These are phyloP conservation scores for Micronycteris hirsuta DNA, from an alignment of 2,113 vertebrate species.

Conservation along the genomic window DNA sequence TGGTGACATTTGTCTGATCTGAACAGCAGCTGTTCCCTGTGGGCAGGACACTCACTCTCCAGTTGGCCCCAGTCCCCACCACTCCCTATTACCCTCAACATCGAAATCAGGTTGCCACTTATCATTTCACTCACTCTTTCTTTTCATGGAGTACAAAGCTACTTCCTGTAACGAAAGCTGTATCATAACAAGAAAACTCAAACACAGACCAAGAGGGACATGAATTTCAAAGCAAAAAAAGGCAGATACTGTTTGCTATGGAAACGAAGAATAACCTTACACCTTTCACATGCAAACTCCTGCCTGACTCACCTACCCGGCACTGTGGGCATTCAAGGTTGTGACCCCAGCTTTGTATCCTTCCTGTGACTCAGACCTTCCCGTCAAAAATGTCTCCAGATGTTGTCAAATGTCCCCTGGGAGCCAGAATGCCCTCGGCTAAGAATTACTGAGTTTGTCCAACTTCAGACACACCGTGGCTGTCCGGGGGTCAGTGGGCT, in stretches of 20 bases:
- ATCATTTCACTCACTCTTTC: not conserved
- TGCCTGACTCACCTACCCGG: not conserved
- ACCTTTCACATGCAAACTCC: not conserved
- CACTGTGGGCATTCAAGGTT: not conserved
- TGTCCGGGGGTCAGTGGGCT: not conserved
- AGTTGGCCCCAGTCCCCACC: not conserved
- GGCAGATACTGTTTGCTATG: not conserved
- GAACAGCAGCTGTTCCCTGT: not conserved
- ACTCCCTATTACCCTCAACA: not conserved
- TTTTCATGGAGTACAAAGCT: not conserved
- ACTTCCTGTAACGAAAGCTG: not conserved
- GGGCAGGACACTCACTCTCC: accelerated
- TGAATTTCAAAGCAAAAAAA: not conserved
- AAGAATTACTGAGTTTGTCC: not conserved
- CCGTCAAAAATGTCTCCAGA: not conserved
- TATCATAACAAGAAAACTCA: not conserved
- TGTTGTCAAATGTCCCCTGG: not conserved
- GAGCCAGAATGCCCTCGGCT: accelerated
- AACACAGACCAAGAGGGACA: not conserved
- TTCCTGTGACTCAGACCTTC: not conserved
- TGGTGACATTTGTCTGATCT: accelerated
- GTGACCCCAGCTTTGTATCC: too few relatives aligned
- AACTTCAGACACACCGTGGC: not conserved
- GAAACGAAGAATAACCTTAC: not conserved
- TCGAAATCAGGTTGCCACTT: not conserved